phyloP scores from a whole-genome alignment of 2,888 invertebrate species.

The Steromphala cineraria region DNA sequence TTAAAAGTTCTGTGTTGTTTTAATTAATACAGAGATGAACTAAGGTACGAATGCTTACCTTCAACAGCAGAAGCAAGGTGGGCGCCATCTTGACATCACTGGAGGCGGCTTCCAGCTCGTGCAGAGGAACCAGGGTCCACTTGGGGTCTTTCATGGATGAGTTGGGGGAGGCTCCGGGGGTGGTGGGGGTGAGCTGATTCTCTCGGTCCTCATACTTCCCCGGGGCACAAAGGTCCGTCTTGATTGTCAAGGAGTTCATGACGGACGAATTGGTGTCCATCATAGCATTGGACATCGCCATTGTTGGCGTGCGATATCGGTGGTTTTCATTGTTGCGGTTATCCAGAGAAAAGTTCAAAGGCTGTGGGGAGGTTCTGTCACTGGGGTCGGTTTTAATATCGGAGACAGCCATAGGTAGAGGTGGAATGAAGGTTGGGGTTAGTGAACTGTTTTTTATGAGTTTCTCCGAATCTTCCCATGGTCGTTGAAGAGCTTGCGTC shows the following conservation, averaged over 20 bases:
- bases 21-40: no score
- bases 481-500: neutral
- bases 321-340: neutral
- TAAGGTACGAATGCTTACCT: neutral
- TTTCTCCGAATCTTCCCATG: neutral
- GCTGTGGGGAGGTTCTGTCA: neutral
- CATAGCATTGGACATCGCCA: neutral
- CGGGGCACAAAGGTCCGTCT: neutral
- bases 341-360: slow-evolving; percentile 14
- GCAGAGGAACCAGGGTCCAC: neutral
- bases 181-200: neutral
- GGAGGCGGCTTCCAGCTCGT: neutral
- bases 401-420: neutral
- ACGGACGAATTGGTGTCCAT: neutral
- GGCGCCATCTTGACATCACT: slow-evolving; percentile 11
- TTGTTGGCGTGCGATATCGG: neutral
- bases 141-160: neutral
- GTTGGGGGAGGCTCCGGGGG: neutral
- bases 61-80: neutral
- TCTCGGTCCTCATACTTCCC: neutral
- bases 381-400: neutral
- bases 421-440: neutral
- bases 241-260: neutral
- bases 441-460: neutral
- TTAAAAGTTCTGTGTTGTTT: no score